Percentiles rank a stretch among this genome's conserved stretches.
Conservation (phyloP, 2,888 invertebrate species). For the Shargacucullia verbasci region DNA sequence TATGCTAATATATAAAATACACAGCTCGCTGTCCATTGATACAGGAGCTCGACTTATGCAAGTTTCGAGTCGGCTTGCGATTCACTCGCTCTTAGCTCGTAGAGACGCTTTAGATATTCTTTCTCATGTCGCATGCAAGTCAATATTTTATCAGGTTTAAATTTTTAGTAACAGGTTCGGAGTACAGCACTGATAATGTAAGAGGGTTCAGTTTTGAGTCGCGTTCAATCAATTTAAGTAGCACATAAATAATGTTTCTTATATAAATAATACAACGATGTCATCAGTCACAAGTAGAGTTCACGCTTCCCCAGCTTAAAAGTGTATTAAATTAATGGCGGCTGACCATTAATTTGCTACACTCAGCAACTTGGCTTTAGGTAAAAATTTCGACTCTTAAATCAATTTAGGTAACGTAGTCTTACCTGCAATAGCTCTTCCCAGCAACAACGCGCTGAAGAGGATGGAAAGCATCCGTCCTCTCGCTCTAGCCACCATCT, state of each 20-base stretch:
- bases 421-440: slow-evolving; percentile 84
- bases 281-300: slow-evolving; percentile 3
- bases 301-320: neutral
- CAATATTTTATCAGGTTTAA: slow-evolving; percentile 43
- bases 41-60: slow-evolving; percentile 50
- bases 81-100: slow-evolving; percentile 33
- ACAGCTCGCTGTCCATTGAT: slow-evolving; percentile 50
- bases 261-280: slow-evolving; percentile 2
- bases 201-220: slow-evolving; percentile 6
- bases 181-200: slow-evolving; percentile 13
- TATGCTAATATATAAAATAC: slow-evolving; percentile 59
- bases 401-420: neutral
- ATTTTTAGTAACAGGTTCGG: slow-evolving; percentile 12
- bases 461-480: slow-evolving; percentile 81
- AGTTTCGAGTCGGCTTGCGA: slow-evolving; percentile 41
- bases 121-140: slow-evolving; percentile 28
- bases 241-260: neutral
- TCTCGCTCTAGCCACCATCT: slow-evolving; percentile 77
- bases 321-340: neutral
- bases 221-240: slow-evolving; percentile 5
- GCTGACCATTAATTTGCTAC: neutral
- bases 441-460: slow-evolving; percentile 83
- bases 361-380: neutral
- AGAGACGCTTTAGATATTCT: slow-evolving; percentile 36
- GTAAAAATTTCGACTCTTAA: neutral